These are phyloP conservation scores for Sebastes fasciatus DNA, from an alignment of 2,113 vertebrate genomes.

Conservation along the genomic window DNA sequence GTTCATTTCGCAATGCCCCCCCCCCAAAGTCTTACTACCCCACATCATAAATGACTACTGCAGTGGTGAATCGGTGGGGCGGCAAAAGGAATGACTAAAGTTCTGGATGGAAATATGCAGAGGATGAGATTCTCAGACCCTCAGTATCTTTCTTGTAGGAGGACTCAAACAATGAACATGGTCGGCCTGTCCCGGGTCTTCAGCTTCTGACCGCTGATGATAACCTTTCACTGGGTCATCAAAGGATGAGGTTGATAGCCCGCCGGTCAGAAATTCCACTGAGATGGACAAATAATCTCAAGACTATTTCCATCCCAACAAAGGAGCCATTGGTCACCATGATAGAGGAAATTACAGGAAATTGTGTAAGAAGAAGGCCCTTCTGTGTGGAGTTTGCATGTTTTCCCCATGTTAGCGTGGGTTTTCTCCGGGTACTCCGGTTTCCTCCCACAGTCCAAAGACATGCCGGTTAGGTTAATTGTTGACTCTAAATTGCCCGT, in stretches of 20 bases:
- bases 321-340: neutral
- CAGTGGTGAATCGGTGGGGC: neutral
- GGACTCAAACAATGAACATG: neutral
- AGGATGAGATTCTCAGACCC: conserved; percentile 30
- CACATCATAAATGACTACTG: conserved; percentile 32
- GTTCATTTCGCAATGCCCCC: conserved; percentile 40
- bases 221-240: conserved; percentile 5
- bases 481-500: no score
- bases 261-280: conserved; percentile 27
- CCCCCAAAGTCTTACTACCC: conserved; percentile 1
- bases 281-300: neutral
- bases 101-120: conserved; percentile 43
- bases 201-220: conserved; percentile 6
- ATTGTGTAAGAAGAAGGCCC: no score
- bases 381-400: no score
- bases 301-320: conserved; percentile 17
- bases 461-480: no score
- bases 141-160: neutral
- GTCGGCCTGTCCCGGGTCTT: neutral
- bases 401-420: no score
- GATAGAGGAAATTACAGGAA: neutral
- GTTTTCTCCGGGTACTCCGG: no score
- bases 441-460: no score
- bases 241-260: neutral
- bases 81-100: conserved; percentile 28